These are phyloP conservation scores for Gymnoscopelus microlampas DNA, from an alignment of 2,797 vertebrate species.

Conservation along the genomic window DNA sequence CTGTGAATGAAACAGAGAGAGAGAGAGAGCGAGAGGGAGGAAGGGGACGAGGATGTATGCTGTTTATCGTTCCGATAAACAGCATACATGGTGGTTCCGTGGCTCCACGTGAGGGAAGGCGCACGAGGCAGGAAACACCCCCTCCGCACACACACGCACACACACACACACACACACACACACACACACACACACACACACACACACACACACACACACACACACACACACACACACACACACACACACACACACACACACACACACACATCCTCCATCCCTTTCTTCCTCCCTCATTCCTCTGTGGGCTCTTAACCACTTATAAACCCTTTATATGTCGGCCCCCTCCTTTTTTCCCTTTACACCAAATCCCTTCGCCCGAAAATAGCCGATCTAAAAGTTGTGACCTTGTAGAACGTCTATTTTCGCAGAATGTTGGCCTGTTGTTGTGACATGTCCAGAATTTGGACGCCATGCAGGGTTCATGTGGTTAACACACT, in stretches of 20 bases:
- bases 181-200: too few species aligned
- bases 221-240: too few species aligned
- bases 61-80: conserved; percentile 46
- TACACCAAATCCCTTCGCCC: background rate
- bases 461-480: too few species aligned
- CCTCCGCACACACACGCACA: too few species aligned
- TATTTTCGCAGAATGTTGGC: background rate
- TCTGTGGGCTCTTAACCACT: too few species aligned
- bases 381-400: too few species aligned
- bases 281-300: too few species aligned
- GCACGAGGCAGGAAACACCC: conserved; percentile 61
- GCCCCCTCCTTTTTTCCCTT: too few species aligned
- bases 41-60: conserved; percentile 1
- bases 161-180: too few species aligned
- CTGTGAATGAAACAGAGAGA: conserved; percentile 37
- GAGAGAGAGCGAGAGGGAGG: conserved; percentile 10
- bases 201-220: background rate
- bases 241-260: too few species aligned
- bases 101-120: conserved; percentile 64
- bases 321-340: too few species aligned
- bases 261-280: background rate
- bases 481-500: conserved; percentile 14
- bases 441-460: too few species aligned
- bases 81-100: background rate
- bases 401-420: background rate